These are phyloP conservation scores for Gymnoscopelus microlampas DNA, from an alignment of 2,797 vertebrate genomes.

Conservation along the genomic window DNA sequence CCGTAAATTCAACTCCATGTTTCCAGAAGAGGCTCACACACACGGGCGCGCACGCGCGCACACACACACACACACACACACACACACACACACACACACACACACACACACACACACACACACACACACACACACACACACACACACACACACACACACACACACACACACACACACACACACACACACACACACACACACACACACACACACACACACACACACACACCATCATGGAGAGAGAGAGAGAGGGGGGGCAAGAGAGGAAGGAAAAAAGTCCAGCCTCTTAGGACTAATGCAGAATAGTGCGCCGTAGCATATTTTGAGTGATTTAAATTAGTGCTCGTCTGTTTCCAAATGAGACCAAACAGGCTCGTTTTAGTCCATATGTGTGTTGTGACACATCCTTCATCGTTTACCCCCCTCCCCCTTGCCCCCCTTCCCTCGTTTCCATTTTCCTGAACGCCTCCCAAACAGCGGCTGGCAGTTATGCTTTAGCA, in stretches of 20 bases:
- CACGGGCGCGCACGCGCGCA: neutral
- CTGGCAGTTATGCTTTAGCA: slow-evolving; percentile 94
- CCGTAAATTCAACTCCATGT: slow-evolving; percentile 75
- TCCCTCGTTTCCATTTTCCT: slow-evolving; percentile 75
- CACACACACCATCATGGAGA: neutral
- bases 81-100: slow-evolving; percentile 45
- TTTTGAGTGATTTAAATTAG: slow-evolving; percentile 75
- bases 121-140: neutral
- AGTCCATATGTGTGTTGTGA: slow-evolving; percentile 75
- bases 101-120: slow-evolving; percentile 36
- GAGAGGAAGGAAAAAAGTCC: neutral
- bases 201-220: slow-evolving; percentile 21
- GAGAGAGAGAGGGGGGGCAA: slow-evolving; percentile 2
- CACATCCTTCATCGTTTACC: slow-evolving; percentile 79
- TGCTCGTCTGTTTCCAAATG: slow-evolving; percentile 75
- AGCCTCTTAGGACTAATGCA: slow-evolving; percentile 62
- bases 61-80: slow-evolving; percentile 40
- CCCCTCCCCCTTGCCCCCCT: slow-evolving; percentile 30
- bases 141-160: no score
- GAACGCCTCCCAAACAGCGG: slow-evolving; percentile 88
- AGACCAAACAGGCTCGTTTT: slow-evolving; percentile 75
- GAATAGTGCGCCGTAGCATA: slow-evolving; percentile 66
- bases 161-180: slow-evolving; percentile 20
- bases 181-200: no score
- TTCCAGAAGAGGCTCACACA: slow-evolving; percentile 62